phyloP scores from a whole-genome alignment of 2,113 vertebrate genomes.

The Pedetes capensis region DNA sequence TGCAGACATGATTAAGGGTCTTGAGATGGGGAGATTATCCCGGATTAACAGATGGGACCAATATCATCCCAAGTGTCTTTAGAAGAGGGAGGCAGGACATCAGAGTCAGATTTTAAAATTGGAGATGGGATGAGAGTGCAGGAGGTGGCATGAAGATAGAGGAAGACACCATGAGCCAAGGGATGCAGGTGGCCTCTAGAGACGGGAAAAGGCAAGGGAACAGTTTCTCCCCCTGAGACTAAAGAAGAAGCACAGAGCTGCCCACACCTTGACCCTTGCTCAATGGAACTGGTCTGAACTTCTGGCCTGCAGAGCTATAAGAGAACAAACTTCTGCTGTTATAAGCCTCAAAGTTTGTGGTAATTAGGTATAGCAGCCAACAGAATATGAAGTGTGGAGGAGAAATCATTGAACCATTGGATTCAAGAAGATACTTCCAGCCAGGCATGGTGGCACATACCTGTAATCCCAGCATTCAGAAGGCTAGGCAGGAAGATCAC shows the following conservation, averaged over 20 bases:
- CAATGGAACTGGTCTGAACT: not conserved
- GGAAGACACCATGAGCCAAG: not conserved
- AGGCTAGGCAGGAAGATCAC: not conserved
- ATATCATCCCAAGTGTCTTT: not conserved
- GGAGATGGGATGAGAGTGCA: not conserved
- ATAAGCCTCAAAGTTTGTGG: not conserved
- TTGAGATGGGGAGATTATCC: not conserved
- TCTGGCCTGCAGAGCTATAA: not conserved
- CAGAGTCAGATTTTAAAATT: not conserved
- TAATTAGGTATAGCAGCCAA: not conserved
- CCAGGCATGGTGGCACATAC: not conserved
- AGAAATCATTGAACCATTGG: not conserved
- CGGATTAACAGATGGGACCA: not conserved
- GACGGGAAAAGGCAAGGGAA: not conserved
- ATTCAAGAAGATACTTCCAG: not conserved
- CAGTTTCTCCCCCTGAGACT: not conserved
- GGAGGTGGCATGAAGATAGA: not conserved
- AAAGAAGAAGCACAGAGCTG: not conserved
- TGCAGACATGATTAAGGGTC: not conserved
- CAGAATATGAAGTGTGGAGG: not conserved
- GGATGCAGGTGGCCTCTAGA: not conserved
- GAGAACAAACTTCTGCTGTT: not conserved
- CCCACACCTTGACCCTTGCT: not conserved
- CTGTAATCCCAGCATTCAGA: not conserved
- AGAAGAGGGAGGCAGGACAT: not conserved